Percentiles rank a stretch among this genome's conserved stretches.
Conservation (phyloP, 2,797 vertebrate genomes). For the Huso huso region DNA sequence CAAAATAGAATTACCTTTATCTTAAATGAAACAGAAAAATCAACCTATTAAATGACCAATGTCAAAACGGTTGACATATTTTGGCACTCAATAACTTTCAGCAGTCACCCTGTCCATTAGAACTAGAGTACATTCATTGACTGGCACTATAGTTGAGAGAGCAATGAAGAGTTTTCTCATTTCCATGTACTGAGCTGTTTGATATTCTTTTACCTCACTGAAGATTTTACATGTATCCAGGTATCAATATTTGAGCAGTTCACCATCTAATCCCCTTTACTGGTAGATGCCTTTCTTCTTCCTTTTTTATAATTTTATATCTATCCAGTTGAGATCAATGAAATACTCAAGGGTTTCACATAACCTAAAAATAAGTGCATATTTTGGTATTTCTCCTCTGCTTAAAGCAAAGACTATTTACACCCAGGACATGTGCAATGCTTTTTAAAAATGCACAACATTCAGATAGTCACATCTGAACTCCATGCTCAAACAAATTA, state of each 20-base stretch:
- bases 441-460: background rate
- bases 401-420: conserved; percentile 2
- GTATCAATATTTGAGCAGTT: conserved; percentile 1
- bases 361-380: conserved; percentile 3
- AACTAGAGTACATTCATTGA: conserved; percentile 14
- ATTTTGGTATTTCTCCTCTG: background rate
- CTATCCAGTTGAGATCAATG: conserved; percentile 8
- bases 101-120: conserved; percentile 5
- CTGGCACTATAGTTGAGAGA: conserved; percentile 8
- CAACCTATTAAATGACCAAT: background rate
- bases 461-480: background rate
- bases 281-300: conserved; percentile 2
- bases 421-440: background rate
- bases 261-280: background rate
- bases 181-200: background rate
- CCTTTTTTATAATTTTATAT: background rate
- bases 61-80: too few relatives aligned
- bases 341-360: conserved; percentile 8
- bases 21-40: too few relatives aligned
- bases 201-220: too few relatives aligned
- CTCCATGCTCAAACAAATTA: background rate
- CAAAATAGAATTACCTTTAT: too few relatives aligned
- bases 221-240: background rate
- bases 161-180: conserved; percentile 13
- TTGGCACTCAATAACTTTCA: conserved; percentile 7